phyloP scores from a whole-genome alignment of 2,797 vertebrate species.

The Rhinoraja longicauda region DNA sequence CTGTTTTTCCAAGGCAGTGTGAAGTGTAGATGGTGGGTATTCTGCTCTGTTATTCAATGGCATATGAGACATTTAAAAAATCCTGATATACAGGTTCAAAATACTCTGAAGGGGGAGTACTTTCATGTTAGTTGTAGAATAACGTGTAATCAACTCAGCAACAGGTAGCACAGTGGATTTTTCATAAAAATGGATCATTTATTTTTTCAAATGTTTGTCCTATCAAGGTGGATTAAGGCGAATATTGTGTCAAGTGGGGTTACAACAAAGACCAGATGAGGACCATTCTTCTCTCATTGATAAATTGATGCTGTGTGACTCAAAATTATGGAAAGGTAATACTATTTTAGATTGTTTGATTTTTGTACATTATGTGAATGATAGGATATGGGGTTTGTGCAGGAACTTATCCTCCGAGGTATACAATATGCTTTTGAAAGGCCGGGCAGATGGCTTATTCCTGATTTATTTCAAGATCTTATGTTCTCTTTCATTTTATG shows the following conservation, averaged over 20 bases:
- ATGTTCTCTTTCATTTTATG: too few relatives aligned
- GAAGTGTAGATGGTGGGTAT: too few relatives aligned
- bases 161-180: neutral
- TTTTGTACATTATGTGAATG: too few relatives aligned
- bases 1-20: too few relatives aligned
- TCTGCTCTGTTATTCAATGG: neutral
- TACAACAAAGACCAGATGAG: constrained; percentile 74
- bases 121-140: neutral
- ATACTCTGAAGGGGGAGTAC: neutral
- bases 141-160: neutral
- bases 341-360: neutral
- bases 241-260: constrained; percentile 84
- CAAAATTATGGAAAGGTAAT: constrained; percentile 94
- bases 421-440: too few relatives aligned
- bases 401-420: too few relatives aligned
- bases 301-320: constrained; percentile 87
- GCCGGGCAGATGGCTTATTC: too few relatives aligned
- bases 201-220: neutral
- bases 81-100: neutral
- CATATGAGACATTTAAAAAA: neutral
- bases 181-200: constrained; percentile 3
- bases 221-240: constrained; percentile 79
- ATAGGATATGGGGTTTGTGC: too few relatives aligned
- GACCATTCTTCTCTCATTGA: constrained; percentile 86
- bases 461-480: too few relatives aligned